A percentile compares a stretch with the other conserved stretches of the same genome.
Evolutionary conservation across 2,888 invertebrate species (phyloP).

Genomic region (Calliopum simillimum): DNA sequence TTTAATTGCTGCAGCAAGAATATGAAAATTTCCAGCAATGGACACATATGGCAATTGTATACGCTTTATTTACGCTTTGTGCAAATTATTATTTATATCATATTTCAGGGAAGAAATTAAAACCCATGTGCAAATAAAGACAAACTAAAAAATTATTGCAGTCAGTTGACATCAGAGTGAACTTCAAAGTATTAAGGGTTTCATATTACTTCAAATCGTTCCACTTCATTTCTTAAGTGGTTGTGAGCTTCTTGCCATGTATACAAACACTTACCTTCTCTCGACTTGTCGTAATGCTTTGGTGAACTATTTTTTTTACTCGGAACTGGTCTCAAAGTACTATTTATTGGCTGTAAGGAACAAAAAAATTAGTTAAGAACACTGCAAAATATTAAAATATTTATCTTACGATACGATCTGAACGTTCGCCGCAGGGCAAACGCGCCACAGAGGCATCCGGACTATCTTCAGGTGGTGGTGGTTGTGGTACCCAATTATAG

Average conservation of each 20-base stretch:
- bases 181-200: background rate
- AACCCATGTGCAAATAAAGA: background rate
- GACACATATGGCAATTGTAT: too few species aligned
- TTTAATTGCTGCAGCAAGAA: too few species aligned
- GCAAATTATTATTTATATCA: too few species aligned
- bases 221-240: constrained; percentile 7
- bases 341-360: constrained; percentile 63
- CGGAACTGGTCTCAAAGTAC: constrained; percentile 68
- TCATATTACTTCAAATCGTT: constrained; percentile 11
- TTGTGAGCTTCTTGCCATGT: background rate
- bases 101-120: too few species aligned
- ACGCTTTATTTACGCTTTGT: too few species aligned
- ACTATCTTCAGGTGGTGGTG: constrained; percentile 91
- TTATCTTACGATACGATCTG: constrained; percentile 76
- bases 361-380: constrained; percentile 1
- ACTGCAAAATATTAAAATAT: background rate
- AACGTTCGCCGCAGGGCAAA: constrained; percentile 86
- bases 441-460: constrained; percentile 86
- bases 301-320: constrained; percentile 75
- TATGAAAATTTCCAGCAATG: too few species aligned
- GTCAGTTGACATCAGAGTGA: background rate
- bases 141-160: background rate
- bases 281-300: constrained; percentile 69
- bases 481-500: constrained; percentile 94
- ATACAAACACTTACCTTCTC: constrained; percentile 63